Percentiles rank a stretch among this genome's conserved stretches.
Conservation (phyloP, 2,113 vertebrate species). For the Eulemur rufifrons region DNA sequence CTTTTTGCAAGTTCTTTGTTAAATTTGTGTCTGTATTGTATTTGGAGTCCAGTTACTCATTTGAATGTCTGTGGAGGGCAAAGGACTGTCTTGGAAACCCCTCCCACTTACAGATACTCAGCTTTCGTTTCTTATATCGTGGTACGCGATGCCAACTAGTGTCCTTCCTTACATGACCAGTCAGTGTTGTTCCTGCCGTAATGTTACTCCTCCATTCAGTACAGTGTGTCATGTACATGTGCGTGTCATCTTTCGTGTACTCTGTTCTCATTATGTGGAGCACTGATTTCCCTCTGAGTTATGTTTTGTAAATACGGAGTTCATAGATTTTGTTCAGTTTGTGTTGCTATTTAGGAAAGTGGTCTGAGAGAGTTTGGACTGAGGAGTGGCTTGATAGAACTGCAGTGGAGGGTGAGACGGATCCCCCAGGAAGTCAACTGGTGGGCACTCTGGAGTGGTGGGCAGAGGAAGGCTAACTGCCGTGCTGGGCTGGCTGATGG, state of each 20-base stretch:
- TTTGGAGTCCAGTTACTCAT: neutral
- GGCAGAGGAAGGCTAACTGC: neutral
- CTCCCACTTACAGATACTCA: neutral
- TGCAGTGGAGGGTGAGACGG: neutral
- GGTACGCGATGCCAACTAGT: neutral
- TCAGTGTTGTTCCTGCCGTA: neutral
- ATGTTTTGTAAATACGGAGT: neutral
- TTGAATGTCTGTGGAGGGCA: neutral
- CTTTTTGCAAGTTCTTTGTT: conserved; percentile 46
- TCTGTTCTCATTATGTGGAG: neutral
- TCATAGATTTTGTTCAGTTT: neutral
- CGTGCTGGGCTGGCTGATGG: neutral
- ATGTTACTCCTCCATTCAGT: neutral
- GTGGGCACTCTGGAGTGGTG: neutral
- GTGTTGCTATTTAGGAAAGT: neutral
- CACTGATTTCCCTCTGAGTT: neutral
- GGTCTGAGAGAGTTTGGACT: neutral
- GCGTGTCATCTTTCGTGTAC: neutral
- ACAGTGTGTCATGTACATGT: neutral
- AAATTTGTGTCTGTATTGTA: neutral
- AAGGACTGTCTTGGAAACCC: neutral
- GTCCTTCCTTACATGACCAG: neutral
- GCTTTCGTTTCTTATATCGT: neutral
- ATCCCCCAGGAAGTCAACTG: neutral
- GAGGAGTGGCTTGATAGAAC: neutral